Evolutionary conservation across 2,113 vertebrate genomes (phyloP).

Genomic region (Bolborhynchus lineola): DNA sequence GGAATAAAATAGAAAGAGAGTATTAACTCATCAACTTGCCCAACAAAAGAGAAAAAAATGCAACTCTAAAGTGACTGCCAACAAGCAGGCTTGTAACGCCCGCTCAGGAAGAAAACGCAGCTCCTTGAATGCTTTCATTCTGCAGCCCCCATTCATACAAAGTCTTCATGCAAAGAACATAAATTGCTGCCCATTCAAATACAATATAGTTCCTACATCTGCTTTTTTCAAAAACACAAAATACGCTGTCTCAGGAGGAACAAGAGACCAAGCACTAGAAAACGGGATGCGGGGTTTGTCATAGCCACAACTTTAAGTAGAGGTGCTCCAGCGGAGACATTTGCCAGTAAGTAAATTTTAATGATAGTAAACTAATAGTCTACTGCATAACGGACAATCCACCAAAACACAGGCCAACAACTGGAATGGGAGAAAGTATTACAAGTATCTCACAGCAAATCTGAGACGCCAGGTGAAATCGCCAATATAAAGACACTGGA

Average conservation of each 20-base stretch:
- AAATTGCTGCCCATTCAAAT: not conserved
- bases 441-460: not conserved
- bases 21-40: not conserved
- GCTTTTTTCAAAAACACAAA: not conserved
- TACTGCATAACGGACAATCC: not conserved
- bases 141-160: not conserved
- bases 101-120: not conserved
- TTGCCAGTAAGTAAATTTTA: not conserved
- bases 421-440: accelerated
- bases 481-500: not conserved
- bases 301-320: not conserved
- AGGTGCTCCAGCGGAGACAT: not conserved
- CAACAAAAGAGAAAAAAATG: not conserved
- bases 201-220: not conserved
- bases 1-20: not conserved
- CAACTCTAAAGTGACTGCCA: not conserved
- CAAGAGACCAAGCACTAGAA: not conserved
- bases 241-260: not conserved
- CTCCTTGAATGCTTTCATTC: not conserved
- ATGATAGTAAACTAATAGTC: not conserved
- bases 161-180: not conserved
- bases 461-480: not conserved
- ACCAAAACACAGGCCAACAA: not conserved
- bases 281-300: accelerated
- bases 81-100: not conserved